Evolutionary conservation across 2,888 invertebrate genomes (phyloP), one percentile per base, ranked within the genome.

Genomic region (Geophilus truncorum): DNA sequence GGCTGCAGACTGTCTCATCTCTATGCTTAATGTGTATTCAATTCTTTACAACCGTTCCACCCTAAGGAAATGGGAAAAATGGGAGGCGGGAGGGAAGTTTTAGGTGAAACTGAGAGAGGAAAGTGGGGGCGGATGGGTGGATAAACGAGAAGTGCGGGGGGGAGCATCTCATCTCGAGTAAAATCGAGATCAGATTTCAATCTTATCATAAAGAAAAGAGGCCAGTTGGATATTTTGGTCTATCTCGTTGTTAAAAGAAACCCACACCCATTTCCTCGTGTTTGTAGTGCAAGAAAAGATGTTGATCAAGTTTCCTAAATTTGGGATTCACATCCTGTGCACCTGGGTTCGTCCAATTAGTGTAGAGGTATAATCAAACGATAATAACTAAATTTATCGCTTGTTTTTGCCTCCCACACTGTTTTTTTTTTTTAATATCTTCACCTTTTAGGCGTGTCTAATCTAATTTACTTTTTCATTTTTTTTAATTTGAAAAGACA

Each of bases 101-200:
- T n/a, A n/a, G 40, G n/a, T n/a, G n/a, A n/a, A n/a, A n/a, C n/a
- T n/a, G n/a, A 40, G 15, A 40, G n/a, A 40, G 40, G 40, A 40
- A 40, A 40, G 4, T 40, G 40, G 40, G 40, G 40, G 40, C 40
- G 40, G 40, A 9, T 12, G 10, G 40, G 40, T 10, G 15, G 40
- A 34, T 34, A 9, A 7, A 9, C n/a, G n/a, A n/a, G 34, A 34
- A 7, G 34, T 9, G 9, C 5, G 34, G 34, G 34, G 15, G 51
- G 51, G 51, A n/a, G n/a, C n/a, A n/a, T n/a, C n/a, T 51, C 51
- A 15, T 51, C 51, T 51, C 51, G 4, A 7, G 10, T 62, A 10
- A 62, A 62, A 62, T 62, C 18, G 21, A 23, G 57, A 62, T 62
- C 57, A 62, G 57, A 62, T 62, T 62, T 62, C 57, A 62, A 62